Percentiles rank a stretch among this genome's conserved stretches.
phyloP scores from a whole-genome alignment of 2,113 vertebrate genomes.

The Amphiprion ocellaris region DNA sequence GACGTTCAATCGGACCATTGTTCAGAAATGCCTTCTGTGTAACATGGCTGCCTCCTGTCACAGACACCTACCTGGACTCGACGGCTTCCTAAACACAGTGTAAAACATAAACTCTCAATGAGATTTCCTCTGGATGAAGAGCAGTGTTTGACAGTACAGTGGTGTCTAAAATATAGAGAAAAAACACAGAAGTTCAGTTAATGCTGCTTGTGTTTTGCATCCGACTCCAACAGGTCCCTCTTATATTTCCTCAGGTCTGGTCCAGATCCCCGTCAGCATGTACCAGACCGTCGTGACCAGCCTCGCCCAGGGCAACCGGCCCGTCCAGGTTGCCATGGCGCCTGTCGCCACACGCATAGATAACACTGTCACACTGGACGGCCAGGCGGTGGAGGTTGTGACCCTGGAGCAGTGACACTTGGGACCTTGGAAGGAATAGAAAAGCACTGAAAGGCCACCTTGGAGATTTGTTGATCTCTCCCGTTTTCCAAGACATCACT shows the following conservation, averaged over 20 bases:
- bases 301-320: conserved; percentile 96
- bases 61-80: conserved; percentile 52
- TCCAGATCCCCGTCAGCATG: conserved; percentile 99
- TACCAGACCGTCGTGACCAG: conserved; percentile 99
- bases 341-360: conserved; percentile 94
- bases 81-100: neutral
- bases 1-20: conserved; percentile 86
- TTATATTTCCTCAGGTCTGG: conserved; percentile 87
- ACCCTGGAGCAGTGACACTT: conserved; percentile 94
- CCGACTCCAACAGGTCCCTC: conserved; percentile 18
- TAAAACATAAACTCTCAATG: neutral
- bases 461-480: conserved; percentile 50
- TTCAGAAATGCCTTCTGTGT: conserved; percentile 72
- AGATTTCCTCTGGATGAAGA: too few species aligned
- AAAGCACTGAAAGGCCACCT: conserved; percentile 50
- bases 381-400: conserved; percentile 97
- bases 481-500: conserved; percentile 55
- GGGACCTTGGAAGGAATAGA: conserved; percentile 41
- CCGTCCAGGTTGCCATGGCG: conserved; percentile 98
- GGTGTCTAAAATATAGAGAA: too few species aligned
- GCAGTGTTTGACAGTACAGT: too few species aligned
- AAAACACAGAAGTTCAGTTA: too few species aligned
- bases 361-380: conserved; percentile 96
- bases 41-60: conserved; percentile 68
- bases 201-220: neutral